Percentiles rank a stretch among this genome's conserved stretches.
These are phyloP conservation scores for Neosilurus mollespiculum DNA, from an alignment of 2,797 vertebrate genomes.

Conservation along the genomic window DNA sequence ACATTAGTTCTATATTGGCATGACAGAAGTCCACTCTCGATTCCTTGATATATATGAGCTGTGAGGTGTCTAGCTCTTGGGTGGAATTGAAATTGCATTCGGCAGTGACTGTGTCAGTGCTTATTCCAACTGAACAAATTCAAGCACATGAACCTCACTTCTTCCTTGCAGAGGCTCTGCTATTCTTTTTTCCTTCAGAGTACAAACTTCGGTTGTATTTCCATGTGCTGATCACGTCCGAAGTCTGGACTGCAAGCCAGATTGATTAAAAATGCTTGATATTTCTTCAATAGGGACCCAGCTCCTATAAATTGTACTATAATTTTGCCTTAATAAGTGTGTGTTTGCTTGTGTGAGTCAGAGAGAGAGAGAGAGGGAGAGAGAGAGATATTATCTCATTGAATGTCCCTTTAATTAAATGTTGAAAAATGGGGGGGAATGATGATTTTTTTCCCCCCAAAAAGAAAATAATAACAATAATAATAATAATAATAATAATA, in stretches of 20 bases:
- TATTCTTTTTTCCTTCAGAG: background rate
- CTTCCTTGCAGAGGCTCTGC: slow-evolving; percentile 21
- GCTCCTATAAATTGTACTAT: background rate
- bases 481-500: too few relatives aligned
- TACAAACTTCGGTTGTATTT: background rate
- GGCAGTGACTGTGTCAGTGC: slow-evolving; percentile 28
- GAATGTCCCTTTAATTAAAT: background rate
- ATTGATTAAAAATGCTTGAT: slow-evolving; percentile 6
- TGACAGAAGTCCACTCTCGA: background rate
- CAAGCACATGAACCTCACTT: slow-evolving; percentile 22
- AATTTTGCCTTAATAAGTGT: background rate
- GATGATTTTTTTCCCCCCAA: too few relatives aligned
- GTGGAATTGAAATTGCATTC: slow-evolving; percentile 28
- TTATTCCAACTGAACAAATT: slow-evolving; percentile 24
- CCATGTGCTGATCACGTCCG: background rate
- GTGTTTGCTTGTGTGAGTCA: background rate
- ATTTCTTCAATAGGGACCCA: background rate
- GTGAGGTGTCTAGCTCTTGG: slow-evolving; percentile 11
- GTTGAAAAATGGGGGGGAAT: background rate
- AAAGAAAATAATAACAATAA: too few relatives aligned
- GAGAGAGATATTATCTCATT: background rate
- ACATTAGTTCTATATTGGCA: background rate
- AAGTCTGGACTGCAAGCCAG: background rate
- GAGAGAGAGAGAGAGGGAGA: background rate
- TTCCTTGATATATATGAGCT: background rate